These are phyloP conservation scores for Galago senegalensis DNA, from an alignment of 2,797 vertebrate species.

Conservation along the genomic window DNA sequence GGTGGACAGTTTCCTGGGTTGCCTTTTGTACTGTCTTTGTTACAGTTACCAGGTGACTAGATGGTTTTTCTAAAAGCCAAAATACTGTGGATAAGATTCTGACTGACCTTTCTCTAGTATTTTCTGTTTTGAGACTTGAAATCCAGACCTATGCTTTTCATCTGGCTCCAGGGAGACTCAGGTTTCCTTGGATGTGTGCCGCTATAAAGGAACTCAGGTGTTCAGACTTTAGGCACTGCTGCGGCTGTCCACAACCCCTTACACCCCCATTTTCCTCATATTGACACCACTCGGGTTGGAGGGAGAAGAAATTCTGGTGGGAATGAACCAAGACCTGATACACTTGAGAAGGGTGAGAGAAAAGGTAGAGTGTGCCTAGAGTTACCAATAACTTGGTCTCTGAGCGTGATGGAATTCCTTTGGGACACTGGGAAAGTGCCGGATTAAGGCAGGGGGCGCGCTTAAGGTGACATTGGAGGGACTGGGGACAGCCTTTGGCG, in stretches of 20 bases:
- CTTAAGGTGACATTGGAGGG: slow-evolving; percentile 80
- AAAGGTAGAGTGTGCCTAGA: slow-evolving; percentile 34
- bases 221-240: not conserved
- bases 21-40: slow-evolving; percentile 44
- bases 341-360: not conserved
- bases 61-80: slow-evolving; percentile 60
- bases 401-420: not conserved
- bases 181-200: slow-evolving; percentile 47
- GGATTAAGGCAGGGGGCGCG: slow-evolving; percentile 4
- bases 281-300: not conserved
- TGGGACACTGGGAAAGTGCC: not conserved
- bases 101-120: not conserved
- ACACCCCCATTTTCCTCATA: not conserved
- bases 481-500: not conserved
- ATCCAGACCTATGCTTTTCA: slow-evolving; percentile 58
- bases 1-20: slow-evolving; percentile 24
- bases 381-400: slow-evolving; percentile 58
- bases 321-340: not conserved
- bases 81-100: not conserved
- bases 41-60: slow-evolving; percentile 21
- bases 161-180: slow-evolving; percentile 30
- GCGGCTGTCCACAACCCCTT: not conserved
- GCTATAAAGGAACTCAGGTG: slow-evolving; percentile 58
- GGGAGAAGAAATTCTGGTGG: slow-evolving; percentile 19
- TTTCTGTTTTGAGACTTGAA: slow-evolving; percentile 70